phyloP scores from a whole-genome alignment of 2,797 vertebrate species.

The Pterois miles region DNA sequence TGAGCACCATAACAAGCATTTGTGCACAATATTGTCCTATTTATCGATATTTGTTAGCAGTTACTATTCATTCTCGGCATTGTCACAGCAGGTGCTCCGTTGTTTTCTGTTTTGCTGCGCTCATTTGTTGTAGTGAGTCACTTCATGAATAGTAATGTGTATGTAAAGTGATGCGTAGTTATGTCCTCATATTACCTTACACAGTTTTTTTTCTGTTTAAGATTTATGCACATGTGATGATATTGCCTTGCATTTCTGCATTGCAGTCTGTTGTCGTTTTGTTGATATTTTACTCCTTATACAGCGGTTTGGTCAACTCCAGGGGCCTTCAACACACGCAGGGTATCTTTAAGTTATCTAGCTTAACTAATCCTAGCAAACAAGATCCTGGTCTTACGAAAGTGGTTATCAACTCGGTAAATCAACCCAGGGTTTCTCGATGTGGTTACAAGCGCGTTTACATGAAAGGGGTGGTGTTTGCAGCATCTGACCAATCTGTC shows the following conservation, averaged over 20 bases:
- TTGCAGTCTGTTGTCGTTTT: fast-evolving
- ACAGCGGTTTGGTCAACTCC: too few relatives aligned
- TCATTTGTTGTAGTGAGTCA: not conserved
- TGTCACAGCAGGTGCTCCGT: not conserved
- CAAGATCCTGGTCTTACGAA: too few relatives aligned
- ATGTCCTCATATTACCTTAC: not conserved
- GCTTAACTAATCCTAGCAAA: too few relatives aligned
- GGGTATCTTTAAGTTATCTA: too few relatives aligned
- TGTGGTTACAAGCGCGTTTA: too few relatives aligned
- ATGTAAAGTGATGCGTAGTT: not conserved
- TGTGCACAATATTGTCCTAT: not conserved
- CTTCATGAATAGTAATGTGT: not conserved
- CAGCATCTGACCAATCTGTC: too few relatives aligned
- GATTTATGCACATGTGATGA: not conserved
- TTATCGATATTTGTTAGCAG: not conserved
- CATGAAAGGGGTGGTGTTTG: too few relatives aligned
- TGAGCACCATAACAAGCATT: not conserved
- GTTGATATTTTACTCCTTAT: not conserved
- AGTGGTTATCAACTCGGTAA: too few relatives aligned
- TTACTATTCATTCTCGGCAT: not conserved
- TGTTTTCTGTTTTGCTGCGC: not conserved
- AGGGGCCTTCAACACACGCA: too few relatives aligned
- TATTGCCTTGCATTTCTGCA: not conserved
- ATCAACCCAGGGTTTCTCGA: too few relatives aligned
- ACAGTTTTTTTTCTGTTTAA: not conserved